Evolutionary conservation across 1,140 invertebrate species (phyloP), one percentile per base, ranked within the genome.

Genomic region (Zaprionus vittiger): DNA sequence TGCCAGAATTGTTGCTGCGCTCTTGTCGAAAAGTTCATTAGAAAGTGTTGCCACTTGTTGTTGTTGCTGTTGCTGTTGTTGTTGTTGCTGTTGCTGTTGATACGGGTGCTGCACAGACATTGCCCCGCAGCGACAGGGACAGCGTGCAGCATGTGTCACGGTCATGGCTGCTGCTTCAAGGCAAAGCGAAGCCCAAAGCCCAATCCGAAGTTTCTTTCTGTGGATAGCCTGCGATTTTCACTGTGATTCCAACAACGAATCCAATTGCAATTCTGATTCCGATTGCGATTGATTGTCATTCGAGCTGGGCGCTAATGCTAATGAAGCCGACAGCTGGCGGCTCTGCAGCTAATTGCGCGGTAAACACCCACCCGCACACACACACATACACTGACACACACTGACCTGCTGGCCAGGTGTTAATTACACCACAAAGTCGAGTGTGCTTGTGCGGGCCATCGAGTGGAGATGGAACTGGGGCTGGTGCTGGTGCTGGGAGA

Each of bases 11-110:
- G 55, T 64, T 62, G 55, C 41, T 17, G 41, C 41, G 55, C 59
- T 65, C 28, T 78, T 89, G 83, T 81, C 63, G 71, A 76, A 84
- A 87, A 90, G 85, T 87, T 89, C 78, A 89, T 87, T 87, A 90
- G 84, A 87, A 87, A 87, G 84, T 87, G 84, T 84, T 80, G 49
- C 69, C 31, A 52, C 54, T 72, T 66, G 61, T 77, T 66, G 44
- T 62, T 56, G 49, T 67, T 28, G 61, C 62, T 72, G 68, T 67
- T 28, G 62, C 52, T 72, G 68, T 63, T 62, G 67, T 20, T 77
- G 47, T n/a, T 49, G 70, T 17, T 67, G 61, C 12, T 65, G 41
- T 38, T 56, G 49, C 59, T 72, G 68, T 61, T 68, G 84, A 83
- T 87, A 82, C 80, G 84, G 74, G 68, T 68, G 38, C 17, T 89